A percentile compares a stretch with the other conserved stretches of the same genome.
Evolutionary conservation across 2,113 vertebrate genomes (phyloP).

Genomic region (Laticauda colubrina): DNA sequence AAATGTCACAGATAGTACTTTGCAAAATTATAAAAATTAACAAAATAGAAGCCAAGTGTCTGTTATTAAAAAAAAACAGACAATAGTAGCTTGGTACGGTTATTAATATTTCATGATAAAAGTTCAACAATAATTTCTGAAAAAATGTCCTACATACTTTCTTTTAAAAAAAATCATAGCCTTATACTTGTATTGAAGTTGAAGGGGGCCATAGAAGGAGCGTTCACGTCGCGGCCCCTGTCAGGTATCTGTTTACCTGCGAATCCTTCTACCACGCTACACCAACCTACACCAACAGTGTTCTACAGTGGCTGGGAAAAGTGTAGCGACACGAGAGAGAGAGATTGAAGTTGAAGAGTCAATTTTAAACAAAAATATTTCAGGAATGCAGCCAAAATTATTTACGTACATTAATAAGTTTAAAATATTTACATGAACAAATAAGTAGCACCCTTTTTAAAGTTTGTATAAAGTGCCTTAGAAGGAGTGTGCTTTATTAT

Average conservation of each 20-base stretch:
- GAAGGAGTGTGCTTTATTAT: neutral
- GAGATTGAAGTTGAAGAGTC: neutral
- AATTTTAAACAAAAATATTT: neutral
- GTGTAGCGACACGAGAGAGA: too few relatives aligned
- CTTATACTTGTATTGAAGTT: neutral
- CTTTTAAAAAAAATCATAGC: neutral
- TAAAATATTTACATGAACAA: neutral
- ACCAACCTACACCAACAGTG: too few relatives aligned
- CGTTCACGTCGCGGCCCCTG: too few relatives aligned
- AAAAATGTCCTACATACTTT: neutral
- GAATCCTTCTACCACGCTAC: too few relatives aligned
- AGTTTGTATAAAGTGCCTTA: neutral
- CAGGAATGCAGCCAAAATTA: neutral
- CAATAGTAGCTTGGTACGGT: neutral
- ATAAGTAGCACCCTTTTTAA: neutral
- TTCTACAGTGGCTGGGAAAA: too few relatives aligned
- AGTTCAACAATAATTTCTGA: neutral
- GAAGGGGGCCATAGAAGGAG: too few relatives aligned
- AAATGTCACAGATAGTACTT: neutral
- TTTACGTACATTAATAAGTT: neutral
- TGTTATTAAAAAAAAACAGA: neutral
- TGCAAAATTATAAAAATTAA: neutral
- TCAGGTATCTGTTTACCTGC: too few relatives aligned
- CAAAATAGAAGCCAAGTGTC: fast-evolving
- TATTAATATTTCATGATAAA: neutral